A percentile compares a stretch with the other conserved stretches of the same genome.
Evolutionary conservation across 2,888 invertebrate genomes (phyloP).

Genomic region (Drosophila picticornis): DNA sequence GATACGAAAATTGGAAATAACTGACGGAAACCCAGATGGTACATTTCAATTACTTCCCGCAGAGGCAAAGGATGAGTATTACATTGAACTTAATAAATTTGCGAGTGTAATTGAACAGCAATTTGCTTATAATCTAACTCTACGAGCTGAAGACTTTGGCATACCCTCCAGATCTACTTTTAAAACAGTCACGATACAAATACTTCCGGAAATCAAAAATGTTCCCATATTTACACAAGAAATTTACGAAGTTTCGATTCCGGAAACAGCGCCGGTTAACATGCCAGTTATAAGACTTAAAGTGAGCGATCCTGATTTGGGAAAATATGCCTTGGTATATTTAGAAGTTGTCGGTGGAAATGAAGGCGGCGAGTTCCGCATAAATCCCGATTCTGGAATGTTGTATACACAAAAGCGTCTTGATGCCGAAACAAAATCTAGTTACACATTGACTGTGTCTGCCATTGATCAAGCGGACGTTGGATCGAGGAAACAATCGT

Average conservation of each 20-base stretch:
- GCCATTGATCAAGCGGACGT: constrained; percentile 95
- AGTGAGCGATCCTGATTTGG: constrained; percentile 93
- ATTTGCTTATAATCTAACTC: constrained; percentile 92
- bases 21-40: constrained; percentile 95
- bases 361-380: constrained; percentile 93
- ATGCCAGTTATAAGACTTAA: constrained; percentile 95
- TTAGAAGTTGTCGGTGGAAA: constrained; percentile 97
- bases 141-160: constrained; percentile 94
- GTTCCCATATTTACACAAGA: constrained; percentile 94
- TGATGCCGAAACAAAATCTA: constrained; percentile 93
- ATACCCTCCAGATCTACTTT: constrained; percentile 91
- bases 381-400: constrained; percentile 95
- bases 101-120: constrained; percentile 87
- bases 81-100: constrained; percentile 88
- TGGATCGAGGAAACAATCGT: constrained; percentile 93
- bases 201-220: constrained; percentile 93
- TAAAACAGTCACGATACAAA: constrained; percentile 92
- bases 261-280: constrained; percentile 95
- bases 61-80: constrained; percentile 89
- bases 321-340: constrained; percentile 93
- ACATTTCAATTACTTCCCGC: constrained; percentile 92
- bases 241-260: constrained; percentile 94
- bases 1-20: constrained; percentile 92
- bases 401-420: constrained; percentile 92
- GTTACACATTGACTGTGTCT: constrained; percentile 94